phyloP scores from a whole-genome alignment of 2,113 vertebrate species.

The Channa maculata region DNA sequence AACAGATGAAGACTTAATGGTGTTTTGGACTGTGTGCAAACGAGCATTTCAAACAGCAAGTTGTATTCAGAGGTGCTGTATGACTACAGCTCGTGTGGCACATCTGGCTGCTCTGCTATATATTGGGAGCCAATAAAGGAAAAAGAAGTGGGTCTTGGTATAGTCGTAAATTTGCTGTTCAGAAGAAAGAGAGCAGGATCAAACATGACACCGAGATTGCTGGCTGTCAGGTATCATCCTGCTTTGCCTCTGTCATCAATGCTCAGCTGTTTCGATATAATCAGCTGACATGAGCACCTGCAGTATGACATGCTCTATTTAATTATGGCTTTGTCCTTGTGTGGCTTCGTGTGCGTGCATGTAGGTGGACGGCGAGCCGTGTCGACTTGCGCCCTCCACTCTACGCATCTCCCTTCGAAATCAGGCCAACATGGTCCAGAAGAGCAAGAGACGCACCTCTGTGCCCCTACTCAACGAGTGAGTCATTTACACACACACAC shows the following conservation, averaged over 20 bases:
- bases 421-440: conserved; percentile 99
- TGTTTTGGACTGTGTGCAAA: too few species aligned
- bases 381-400: conserved; percentile 90
- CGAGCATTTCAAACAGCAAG: too few species aligned
- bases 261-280: not conserved
- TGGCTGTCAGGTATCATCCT: too few species aligned
- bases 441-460: conserved; percentile 95
- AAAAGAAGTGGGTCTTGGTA: too few species aligned
- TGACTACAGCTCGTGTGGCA: too few species aligned
- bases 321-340: not conserved
- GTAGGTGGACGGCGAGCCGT: conserved; percentile 94
- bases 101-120: too few species aligned
- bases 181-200: too few species aligned
- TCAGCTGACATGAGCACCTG: not conserved
- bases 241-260: not conserved
- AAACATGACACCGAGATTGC: too few species aligned
- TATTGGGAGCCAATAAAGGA: too few species aligned
- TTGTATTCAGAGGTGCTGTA: too few species aligned
- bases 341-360: not conserved
- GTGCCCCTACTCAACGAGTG: conserved; percentile 95
- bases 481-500: conserved; percentile 56
- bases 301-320: not conserved
- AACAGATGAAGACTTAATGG: too few species aligned
- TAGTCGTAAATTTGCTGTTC: too few species aligned
- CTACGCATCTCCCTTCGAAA: conserved; percentile 94